Evolutionary conservation across 2,888 invertebrate species (phyloP).

Genomic region (Arrhopalites spinosus): DNA sequence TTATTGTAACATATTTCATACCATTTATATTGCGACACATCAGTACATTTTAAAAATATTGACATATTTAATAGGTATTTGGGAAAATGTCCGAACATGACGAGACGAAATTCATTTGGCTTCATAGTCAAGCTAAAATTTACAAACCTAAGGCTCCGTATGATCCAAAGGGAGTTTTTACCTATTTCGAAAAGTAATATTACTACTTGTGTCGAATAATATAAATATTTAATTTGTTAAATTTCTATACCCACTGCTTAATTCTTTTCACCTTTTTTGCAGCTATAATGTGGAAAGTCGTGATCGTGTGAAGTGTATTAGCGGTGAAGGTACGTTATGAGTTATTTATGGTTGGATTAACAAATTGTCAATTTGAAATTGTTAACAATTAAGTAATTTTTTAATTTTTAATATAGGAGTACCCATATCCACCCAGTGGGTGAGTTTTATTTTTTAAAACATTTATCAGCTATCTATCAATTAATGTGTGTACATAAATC

Average conservation of each 20-base stretch:
- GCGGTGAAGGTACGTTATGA: constrained; percentile 74
- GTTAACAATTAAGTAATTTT: not conserved
- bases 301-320: constrained; percentile 94
- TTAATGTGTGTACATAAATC: too few relatives aligned
- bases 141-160: constrained; percentile 88
- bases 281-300: constrained; percentile 97
- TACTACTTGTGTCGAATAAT: too few relatives aligned
- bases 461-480: too few relatives aligned
- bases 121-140: constrained; percentile 83
- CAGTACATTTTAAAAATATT: constrained; percentile 13
- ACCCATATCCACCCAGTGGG: constrained; percentile 95
- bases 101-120: constrained; percentile 88
- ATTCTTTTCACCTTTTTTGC: too few relatives aligned
- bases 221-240: too few relatives aligned
- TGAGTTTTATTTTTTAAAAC: too few relatives aligned
- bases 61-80: constrained; percentile 68
- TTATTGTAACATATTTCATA: not conserved
- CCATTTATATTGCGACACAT: constrained; percentile 11
- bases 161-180: constrained; percentile 86
- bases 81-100: constrained; percentile 78
- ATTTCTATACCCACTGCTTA: too few relatives aligned
- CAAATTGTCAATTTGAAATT: not conserved
- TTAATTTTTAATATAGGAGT: constrained; percentile 63
- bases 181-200: constrained; percentile 64
- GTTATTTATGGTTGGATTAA: not conserved